Conservation (phyloP, 2,888 invertebrate genomes). For the Cerastis leucographa region DNA sequence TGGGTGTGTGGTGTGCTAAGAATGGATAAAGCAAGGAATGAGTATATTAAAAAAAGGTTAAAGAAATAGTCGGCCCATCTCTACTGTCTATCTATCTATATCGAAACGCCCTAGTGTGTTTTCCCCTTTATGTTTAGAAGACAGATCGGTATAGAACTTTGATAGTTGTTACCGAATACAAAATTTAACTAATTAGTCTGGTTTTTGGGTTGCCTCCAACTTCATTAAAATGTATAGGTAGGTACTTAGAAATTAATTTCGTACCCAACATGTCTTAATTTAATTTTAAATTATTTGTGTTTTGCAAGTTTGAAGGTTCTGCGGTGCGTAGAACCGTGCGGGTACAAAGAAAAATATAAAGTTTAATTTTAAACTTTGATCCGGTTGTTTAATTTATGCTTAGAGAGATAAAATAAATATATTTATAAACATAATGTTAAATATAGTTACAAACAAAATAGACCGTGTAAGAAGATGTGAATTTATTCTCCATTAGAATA, state of each 20-base stretch:
- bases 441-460: neutral
- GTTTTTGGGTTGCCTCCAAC: slow-evolving; percentile 57
- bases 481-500: neutral
- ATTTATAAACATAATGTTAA: neutral
- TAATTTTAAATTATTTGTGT: slow-evolving; percentile 61
- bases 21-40: no score
- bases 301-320: slow-evolving; percentile 40
- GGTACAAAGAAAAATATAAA: slow-evolving; percentile 54
- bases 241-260: slow-evolving; percentile 53
- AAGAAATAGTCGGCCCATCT: neutral
- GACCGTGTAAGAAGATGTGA: neutral
- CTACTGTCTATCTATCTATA: neutral
- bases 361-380: slow-evolving; percentile 36
- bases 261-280: slow-evolving; percentile 59
- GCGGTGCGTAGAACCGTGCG: no score
- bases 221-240: slow-evolving; percentile 46
- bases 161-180: slow-evolving; percentile 69
- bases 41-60: no score
- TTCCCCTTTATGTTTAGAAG: slow-evolving; percentile 53
- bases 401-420: neutral
- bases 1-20: no score
- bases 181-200: slow-evolving; percentile 71
- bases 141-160: slow-evolving; percentile 64
- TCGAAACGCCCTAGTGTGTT: neutral
- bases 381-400: slow-evolving; percentile 17